Evolutionary conservation across 2,113 vertebrate genomes (phyloP).

Genomic region (Gymnarchus niloticus): DNA sequence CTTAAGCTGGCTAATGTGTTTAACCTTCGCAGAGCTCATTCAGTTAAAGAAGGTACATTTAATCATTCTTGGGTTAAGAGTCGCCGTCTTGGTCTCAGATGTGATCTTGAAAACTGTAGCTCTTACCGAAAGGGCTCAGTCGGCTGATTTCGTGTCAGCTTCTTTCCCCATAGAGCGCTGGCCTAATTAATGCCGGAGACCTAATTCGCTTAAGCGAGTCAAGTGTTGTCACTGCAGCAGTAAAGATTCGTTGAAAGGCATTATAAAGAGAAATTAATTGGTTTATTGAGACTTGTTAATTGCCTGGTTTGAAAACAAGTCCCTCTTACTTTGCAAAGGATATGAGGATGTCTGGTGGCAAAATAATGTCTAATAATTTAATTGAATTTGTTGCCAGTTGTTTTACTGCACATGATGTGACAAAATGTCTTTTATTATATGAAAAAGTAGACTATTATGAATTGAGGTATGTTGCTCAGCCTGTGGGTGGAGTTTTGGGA

Average conservation of each 20-base stretch:
- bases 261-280: conserved; percentile 10
- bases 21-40: conserved; percentile 13
- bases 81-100: conserved; percentile 6
- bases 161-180: neutral
- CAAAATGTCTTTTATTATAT: neutral
- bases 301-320: neutral
- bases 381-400: neutral
- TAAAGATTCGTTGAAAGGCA: neutral
- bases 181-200: neutral
- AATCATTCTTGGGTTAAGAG: conserved; percentile 3
- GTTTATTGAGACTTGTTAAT: conserved; percentile 4
- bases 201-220: neutral
- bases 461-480: too few relatives aligned
- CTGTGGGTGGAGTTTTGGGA: too few relatives aligned
- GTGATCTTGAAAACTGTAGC: conserved; percentile 13
- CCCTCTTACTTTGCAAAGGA: neutral
- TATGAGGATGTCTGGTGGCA: neutral
- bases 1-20: conserved; percentile 22
- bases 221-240: neutral
- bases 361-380: neutral
- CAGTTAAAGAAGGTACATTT: conserved; percentile 13
- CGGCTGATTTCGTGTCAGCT: conserved; percentile 9
- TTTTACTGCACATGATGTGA: neutral
- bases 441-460: neutral
- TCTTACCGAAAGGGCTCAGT: neutral